These are phyloP conservation scores for Hypsopygia costalis DNA, from an alignment of 2,888 invertebrate species.

Conservation along the genomic window DNA sequence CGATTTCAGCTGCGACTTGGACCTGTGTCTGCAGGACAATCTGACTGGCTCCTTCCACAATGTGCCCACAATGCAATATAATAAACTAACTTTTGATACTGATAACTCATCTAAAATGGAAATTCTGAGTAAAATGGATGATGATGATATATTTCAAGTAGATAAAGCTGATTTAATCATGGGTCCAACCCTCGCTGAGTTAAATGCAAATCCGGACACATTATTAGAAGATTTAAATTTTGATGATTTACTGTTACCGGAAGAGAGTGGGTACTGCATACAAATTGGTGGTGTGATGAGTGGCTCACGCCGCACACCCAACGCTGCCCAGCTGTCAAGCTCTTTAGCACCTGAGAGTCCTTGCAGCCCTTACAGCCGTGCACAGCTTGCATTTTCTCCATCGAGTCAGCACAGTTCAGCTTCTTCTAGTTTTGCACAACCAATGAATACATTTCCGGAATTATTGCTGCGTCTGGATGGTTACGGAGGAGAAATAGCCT, in stretches of 20 bases:
- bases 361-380: slow-evolving; percentile 73
- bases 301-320: slow-evolving; percentile 45
- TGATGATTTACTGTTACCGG: slow-evolving; percentile 89
- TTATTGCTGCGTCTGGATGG: slow-evolving; percentile 84
- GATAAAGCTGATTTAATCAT: slow-evolving; percentile 93
- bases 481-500: slow-evolving; percentile 72
- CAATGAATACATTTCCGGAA: slow-evolving; percentile 79
- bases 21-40: slow-evolving; percentile 77
- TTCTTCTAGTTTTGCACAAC: slow-evolving; percentile 68
- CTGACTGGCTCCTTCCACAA: slow-evolving; percentile 60
- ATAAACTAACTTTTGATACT: slow-evolving; percentile 61
- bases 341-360: slow-evolving; percentile 60
- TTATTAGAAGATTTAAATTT: slow-evolving; percentile 92
- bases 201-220: slow-evolving; percentile 92
- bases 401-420: slow-evolving; percentile 83
- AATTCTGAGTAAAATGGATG: slow-evolving; percentile 87
- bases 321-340: slow-evolving; percentile 40
- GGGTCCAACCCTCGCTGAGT: slow-evolving; percentile 90
- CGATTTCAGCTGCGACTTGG: slow-evolving; percentile 80
- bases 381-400: slow-evolving; percentile 82
- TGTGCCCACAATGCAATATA: slow-evolving; percentile 58
- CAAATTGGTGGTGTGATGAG: slow-evolving; percentile 75
- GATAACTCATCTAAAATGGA: slow-evolving; percentile 76
- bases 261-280: slow-evolving; percentile 82
- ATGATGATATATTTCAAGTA: slow-evolving; percentile 93